These are phyloP conservation scores for Crenuchus spilurus DNA, from an alignment of 2,797 vertebrate species.

Conservation along the genomic window DNA sequence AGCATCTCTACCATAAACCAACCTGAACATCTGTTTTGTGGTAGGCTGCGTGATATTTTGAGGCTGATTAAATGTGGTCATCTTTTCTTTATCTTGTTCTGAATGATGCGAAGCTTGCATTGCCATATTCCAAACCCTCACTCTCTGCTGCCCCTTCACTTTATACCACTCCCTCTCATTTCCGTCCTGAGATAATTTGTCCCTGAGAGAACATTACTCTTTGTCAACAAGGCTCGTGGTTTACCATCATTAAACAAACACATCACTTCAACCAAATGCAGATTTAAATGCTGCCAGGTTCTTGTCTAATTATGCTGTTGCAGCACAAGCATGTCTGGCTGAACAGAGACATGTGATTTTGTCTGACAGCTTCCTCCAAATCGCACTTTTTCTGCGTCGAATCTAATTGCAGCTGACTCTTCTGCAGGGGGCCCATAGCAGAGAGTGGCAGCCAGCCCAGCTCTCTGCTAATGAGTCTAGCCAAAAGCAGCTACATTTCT, in stretches of 20 bases:
- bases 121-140: neutral
- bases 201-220: neutral
- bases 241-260: constrained; percentile 6
- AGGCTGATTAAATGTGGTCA: neutral
- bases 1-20: neutral
- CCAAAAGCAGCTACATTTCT: constrained; percentile 13
- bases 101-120: neutral
- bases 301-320: constrained; percentile 26
- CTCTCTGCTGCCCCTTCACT: neutral
- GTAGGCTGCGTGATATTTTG: neutral
- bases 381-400: constrained; percentile 32
- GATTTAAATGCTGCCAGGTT: constrained; percentile 39
- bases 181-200: neutral
- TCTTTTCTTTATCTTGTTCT: neutral
- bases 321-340: constrained; percentile 37
- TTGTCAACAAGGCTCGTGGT: neutral
- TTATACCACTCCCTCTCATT: neutral
- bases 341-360: constrained; percentile 33
- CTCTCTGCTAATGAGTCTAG: constrained; percentile 36
- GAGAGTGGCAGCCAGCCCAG: constrained; percentile 34
- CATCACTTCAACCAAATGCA: constrained; percentile 2
- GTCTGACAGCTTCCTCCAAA: constrained; percentile 39
- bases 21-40: neutral
- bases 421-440: constrained; percentile 16
- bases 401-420: constrained; percentile 41